Base-by-base conservation (phyloP, 2,888 invertebrate genomes). In the Eupithecia dodoneata region DNA sequence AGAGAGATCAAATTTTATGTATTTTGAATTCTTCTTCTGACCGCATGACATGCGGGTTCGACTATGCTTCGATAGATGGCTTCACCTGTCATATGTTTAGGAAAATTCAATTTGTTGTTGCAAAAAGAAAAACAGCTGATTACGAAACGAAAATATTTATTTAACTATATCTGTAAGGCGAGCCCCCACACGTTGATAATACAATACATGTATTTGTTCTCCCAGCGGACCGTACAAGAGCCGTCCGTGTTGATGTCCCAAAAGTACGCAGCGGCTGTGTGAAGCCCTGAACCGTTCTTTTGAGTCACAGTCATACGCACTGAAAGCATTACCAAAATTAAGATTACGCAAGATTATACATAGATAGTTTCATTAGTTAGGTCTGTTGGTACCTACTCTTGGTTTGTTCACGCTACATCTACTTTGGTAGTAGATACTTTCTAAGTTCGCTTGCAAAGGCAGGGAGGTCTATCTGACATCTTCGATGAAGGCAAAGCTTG, bases 201-300 rank as follows among this genome's bases (percentile, higher is more conserved):
- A 88, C 97, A 98, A 89, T 97, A 97, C 97, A 98, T 97, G 79
- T 96, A 97, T 90, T 98, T 98, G 90, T 98, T 98, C 87, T 98
- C 98, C 98, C 98, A 98, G 85, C 98, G 96, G 9, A 98, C 97
- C 1, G 97, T 98, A 89, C 97, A 97, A 71, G 97, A 97, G 84
- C 97, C 97, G 90, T 98, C 98, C 0, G 97, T 97, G 13, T 96
- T 94, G 77, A 96, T 97, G 90, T 98, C 98, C 98, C 98, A 98
- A 89, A 96, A 98, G 87, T 98, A 98, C 2, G 97, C 97, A 81
- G 97, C 97, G 3, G 98, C 97, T 5, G 98, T 97, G 89, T 98
- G 98, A 63, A 98, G 92, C 1, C 98, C 98, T 0, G 97, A 96
- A 18, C 98, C 98, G 85, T 97, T 97, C 91, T 97, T 98, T 92